These are phyloP conservation scores for Diacarnus erythraeanus DNA, from an alignment of 37 sponge, comb jelly and placozoan genomes.

Conservation along the genomic window DNA sequence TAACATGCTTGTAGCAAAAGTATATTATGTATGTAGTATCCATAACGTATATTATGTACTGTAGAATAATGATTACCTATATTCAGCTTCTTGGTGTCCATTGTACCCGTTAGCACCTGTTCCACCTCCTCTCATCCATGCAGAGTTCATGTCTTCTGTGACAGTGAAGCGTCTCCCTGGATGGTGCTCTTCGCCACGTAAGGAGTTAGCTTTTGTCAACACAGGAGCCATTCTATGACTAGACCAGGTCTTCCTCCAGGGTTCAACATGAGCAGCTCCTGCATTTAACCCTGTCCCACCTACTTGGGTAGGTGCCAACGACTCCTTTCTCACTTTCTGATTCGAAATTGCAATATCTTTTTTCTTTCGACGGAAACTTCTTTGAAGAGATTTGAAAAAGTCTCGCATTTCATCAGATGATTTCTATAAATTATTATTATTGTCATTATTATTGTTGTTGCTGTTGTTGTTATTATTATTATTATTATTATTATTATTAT, in stretches of 20 bases:
- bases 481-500: background rate
- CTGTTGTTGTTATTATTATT: background rate
- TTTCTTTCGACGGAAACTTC: constrained; percentile 31
- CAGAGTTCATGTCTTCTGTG: constrained; percentile 7
- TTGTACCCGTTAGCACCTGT: too few relatives aligned
- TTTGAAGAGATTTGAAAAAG: constrained; percentile 42
- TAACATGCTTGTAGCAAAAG: too few relatives aligned
- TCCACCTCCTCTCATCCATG: constrained; percentile 8
- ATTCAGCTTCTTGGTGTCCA: too few relatives aligned
- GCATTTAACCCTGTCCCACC: background rate
- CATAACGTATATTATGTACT: too few relatives aligned
- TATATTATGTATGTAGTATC: too few relatives aligned
- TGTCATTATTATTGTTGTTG: background rate
- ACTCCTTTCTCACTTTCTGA: background rate
- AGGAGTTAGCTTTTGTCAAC: background rate
- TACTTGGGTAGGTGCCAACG: background rate
- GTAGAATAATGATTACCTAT: too few relatives aligned
- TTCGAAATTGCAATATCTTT: background rate
- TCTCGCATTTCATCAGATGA: background rate
- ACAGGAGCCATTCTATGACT: background rate
- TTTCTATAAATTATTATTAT: background rate
- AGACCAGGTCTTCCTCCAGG: background rate
- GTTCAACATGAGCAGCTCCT: background rate
- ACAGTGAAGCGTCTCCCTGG: constrained; percentile 28
- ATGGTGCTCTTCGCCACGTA: background rate